A percentile compares a stretch with the other conserved stretches of the same genome.
Evolutionary conservation across 2,113 vertebrate genomes (phyloP).

Genomic region (Trematocara zebra): DNA sequence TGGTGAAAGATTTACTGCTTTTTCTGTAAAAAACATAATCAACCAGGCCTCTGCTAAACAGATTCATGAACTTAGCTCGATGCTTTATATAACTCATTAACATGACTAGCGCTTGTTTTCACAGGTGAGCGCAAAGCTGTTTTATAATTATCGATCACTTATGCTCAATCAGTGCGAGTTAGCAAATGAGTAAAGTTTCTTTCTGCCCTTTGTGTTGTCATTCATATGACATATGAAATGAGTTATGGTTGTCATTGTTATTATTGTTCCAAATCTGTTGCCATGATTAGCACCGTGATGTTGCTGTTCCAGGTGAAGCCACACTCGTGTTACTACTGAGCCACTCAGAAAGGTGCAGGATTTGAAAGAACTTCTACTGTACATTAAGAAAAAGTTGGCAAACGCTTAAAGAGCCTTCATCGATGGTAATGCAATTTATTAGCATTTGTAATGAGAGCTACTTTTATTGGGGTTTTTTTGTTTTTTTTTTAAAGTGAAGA

Average conservation of each 20-base stretch:
- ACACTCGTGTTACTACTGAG: not conserved
- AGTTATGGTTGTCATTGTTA: not conserved
- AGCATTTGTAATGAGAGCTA: not conserved
- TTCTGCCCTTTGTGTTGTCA: not conserved
- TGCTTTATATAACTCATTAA: not conserved
- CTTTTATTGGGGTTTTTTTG: fast-evolving
- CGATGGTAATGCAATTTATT: not conserved
- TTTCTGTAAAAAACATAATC: not conserved
- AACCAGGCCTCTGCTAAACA: not conserved
- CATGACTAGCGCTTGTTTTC: not conserved
- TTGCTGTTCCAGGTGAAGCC: not conserved
- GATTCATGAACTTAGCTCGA: not conserved
- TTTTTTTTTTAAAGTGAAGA: not conserved
- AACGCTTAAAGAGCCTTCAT: not conserved
- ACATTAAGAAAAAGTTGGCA: not conserved
- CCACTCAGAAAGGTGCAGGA: not conserved
- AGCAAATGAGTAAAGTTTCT: not conserved
- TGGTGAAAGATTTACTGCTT: not conserved
- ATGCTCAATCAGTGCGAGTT: not conserved
- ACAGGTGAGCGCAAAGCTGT: not conserved
- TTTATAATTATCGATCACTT: not conserved
- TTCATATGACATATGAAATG: not conserved
- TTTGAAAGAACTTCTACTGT: not conserved
- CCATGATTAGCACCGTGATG: not conserved
- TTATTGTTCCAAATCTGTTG: not conserved